These are phyloP conservation scores for Pseudomyrmex pallidus DNA, from an alignment of 1,140 invertebrate species.

Conservation along the genomic window DNA sequence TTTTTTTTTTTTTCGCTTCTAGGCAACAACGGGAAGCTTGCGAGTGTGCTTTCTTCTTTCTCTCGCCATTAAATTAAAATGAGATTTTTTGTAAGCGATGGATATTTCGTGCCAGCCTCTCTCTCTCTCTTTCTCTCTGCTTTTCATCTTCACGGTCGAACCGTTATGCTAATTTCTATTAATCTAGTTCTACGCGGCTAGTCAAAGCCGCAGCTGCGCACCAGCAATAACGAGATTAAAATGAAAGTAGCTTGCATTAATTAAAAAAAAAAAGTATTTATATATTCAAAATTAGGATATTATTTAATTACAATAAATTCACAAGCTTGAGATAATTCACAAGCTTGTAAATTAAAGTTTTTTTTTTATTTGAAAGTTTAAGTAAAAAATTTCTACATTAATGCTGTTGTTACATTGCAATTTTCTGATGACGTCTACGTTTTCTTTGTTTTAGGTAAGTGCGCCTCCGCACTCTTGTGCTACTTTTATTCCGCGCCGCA, in stretches of 20 bases:
- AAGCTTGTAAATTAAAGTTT: not conserved
- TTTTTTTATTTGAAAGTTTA: not conserved
- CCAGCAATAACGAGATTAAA: not conserved
- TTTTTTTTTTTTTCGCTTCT: constrained; percentile 18
- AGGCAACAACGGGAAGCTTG: not conserved
- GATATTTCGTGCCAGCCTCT: not conserved
- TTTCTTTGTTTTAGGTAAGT: constrained; percentile 57
- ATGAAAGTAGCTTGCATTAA: not conserved
- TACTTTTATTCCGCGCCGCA: constrained; percentile 26
- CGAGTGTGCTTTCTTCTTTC: not conserved
- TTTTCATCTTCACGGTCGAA: not conserved
- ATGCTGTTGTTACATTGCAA: not conserved
- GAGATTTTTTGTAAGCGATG: not conserved
- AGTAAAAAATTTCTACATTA: not conserved
- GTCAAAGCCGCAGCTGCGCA: not conserved
- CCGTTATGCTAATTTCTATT: constrained; percentile 11
- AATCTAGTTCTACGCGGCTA: not conserved
- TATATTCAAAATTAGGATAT: not conserved
- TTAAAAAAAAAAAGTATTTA: not conserved
- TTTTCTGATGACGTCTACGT: not conserved
- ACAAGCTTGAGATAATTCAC: too few species aligned
- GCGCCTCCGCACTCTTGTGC: not conserved
- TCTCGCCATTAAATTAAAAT: not conserved
- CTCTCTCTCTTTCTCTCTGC: not conserved
- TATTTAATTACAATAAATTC: too few species aligned